phyloP scores from a whole-genome alignment of 2,113 vertebrate species.

The Pampusana beccarii region DNA sequence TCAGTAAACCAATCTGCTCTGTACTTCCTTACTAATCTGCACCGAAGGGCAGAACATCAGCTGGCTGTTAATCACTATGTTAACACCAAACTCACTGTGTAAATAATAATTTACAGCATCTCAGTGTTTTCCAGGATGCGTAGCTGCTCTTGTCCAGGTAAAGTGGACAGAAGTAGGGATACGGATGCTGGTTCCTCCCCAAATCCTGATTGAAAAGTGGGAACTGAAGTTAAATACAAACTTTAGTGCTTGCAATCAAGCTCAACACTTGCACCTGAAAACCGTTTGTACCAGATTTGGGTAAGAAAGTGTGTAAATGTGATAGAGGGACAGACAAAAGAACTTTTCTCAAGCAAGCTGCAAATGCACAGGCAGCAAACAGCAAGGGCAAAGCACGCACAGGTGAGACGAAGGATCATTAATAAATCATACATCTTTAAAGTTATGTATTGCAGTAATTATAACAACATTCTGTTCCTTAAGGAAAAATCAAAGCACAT shows the following conservation, averaged over 20 bases:
- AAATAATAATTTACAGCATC: neutral
- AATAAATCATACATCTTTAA: neutral
- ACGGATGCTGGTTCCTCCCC: neutral
- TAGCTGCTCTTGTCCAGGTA: neutral
- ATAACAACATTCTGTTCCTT: neutral
- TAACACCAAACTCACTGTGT: neutral
- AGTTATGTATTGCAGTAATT: neutral
- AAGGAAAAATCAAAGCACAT: accelerated
- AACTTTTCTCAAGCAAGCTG: neutral
- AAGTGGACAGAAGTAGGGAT: neutral
- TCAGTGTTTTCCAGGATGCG: neutral
- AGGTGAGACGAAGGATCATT: neutral
- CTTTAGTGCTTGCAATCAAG: neutral
- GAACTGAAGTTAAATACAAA: neutral
- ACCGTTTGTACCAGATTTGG: neutral
- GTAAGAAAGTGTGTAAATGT: neutral
- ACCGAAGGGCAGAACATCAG: neutral
- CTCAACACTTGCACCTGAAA: neutral
- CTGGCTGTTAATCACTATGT: neutral
- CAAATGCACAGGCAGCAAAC: accelerated
- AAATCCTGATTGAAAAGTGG: neutral
- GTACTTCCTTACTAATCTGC: neutral
- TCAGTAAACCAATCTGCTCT: neutral
- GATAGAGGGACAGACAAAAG: neutral
- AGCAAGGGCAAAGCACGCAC: accelerated